A percentile compares a stretch with the other conserved stretches of the same genome.
phyloP scores from a whole-genome alignment of 2,888 invertebrate species.

The Portevinia maculata region DNA sequence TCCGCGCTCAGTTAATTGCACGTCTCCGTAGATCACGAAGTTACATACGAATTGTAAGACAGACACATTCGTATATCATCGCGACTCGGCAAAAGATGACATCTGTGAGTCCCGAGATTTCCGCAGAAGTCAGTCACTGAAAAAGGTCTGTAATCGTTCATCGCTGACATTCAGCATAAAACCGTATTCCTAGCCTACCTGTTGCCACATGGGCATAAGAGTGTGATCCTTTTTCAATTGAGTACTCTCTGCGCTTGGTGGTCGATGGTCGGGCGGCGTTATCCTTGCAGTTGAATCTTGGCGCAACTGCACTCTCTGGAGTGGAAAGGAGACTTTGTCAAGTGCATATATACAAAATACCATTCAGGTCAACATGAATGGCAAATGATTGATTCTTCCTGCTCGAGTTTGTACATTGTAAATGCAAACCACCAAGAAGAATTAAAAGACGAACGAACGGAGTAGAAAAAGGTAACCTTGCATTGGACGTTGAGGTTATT shows the following conservation, averaged over 20 bases:
- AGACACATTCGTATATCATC: slow-evolving; percentile 57
- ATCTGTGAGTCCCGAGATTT: slow-evolving; percentile 70
- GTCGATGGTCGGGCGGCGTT: slow-evolving; percentile 37
- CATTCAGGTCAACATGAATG: slow-evolving; percentile 66
- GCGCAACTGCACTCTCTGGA: slow-evolving; percentile 24
- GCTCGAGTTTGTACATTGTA: slow-evolving; percentile 48
- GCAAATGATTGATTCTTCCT: slow-evolving; percentile 70
- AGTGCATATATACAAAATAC: slow-evolving; percentile 58
- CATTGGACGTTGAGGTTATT: slow-evolving; percentile 58
- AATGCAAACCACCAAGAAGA: neutral
- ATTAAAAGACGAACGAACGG: neutral
- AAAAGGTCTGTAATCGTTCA: slow-evolving; percentile 60
- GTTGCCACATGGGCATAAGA: slow-evolving; percentile 37
- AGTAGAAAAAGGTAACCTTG: slow-evolving; percentile 31
- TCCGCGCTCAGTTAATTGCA: slow-evolving; percentile 71
- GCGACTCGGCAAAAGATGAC: slow-evolving; percentile 67
- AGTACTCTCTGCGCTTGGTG: slow-evolving; percentile 27
- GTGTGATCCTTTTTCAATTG: slow-evolving; percentile 63
- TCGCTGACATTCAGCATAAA: slow-evolving; percentile 52
- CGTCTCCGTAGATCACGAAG: slow-evolving; percentile 70
- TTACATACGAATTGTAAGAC: slow-evolving; percentile 42
- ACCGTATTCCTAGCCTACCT: slow-evolving; percentile 43
- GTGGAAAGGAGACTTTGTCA: slow-evolving; percentile 42
- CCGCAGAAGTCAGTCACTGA: slow-evolving; percentile 69
- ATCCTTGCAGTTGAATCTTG: slow-evolving; percentile 68